Percentiles rank a stretch among this genome's conserved stretches.
Evolutionary conservation across 35 echinoderm and acorn worm genomes (phyloP).

Genomic region (Eucidaris tribuloides): DNA sequence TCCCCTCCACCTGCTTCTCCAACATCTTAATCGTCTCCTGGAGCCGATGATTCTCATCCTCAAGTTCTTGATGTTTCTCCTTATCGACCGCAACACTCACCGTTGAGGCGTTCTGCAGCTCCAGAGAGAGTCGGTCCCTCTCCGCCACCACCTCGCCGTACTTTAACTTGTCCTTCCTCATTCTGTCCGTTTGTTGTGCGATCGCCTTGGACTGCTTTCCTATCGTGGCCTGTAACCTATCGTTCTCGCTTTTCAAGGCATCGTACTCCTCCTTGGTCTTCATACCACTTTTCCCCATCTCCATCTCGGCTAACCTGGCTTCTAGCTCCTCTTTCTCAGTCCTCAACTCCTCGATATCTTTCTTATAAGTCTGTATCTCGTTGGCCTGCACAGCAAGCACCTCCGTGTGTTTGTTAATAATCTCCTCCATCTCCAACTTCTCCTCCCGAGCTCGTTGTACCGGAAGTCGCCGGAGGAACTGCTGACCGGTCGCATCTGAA

Average conservation of each 20-base stretch:
- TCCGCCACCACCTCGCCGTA: constrained; percentile 52
- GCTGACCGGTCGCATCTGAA: constrained; percentile 17
- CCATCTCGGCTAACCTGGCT: constrained; percentile 20
- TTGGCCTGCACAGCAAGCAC: constrained; percentile 24
- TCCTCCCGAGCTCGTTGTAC: constrained; percentile 50
- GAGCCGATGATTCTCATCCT: constrained; percentile 45
- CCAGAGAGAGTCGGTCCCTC: constrained; percentile 32
- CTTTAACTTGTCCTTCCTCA: constrained; percentile 65
- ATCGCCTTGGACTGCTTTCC: constrained; percentile 85
- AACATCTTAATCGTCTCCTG: constrained; percentile 18
- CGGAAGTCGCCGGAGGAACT: constrained; percentile 25
- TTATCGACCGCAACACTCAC: neutral
- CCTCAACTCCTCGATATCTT: neutral
- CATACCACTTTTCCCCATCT: too few relatives aligned
- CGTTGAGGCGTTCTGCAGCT: constrained; percentile 14
- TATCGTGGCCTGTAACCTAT: constrained; percentile 42
- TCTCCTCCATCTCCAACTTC: constrained; percentile 47
- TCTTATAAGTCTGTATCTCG: constrained; percentile 27
- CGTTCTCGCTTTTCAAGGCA: constrained; percentile 32
- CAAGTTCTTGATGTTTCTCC: constrained; percentile 33
- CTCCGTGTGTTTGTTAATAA: constrained; percentile 39
- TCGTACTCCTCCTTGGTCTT: constrained; percentile 29
- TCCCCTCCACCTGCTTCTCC: constrained; percentile 1
- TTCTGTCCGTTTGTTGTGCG: constrained; percentile 65
- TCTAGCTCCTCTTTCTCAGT: constrained; percentile 10